Base-by-base conservation (phyloP, 1,140 invertebrate species). In the Plectrocnemia conspersa region DNA sequence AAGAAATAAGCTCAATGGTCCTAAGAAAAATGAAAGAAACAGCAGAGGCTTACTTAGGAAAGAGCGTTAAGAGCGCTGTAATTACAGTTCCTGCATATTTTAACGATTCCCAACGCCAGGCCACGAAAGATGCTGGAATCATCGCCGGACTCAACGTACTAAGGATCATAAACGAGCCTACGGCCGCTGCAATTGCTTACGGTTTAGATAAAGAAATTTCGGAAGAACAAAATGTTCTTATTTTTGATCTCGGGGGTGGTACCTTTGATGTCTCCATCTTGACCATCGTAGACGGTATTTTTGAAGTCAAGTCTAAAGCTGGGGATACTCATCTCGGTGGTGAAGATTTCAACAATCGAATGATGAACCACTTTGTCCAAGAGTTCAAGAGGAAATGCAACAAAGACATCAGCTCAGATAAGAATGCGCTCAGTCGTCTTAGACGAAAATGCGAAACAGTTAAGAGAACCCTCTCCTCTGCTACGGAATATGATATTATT, bases 141-240 rank as follows among this genome's bases (percentile, higher is more conserved):
- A 93, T 93, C 76, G 84, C 90, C 63, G 82, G 83, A 64, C 72
- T 92, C 53, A 91, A 94, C 64, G 88, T 93, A 63, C 77, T 94
- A 63, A 82, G 91, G 76, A 93, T 92, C 64, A 92, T 92, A 67
- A 92, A 92, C 65, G 97, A 99, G 75, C 97, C 97, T 32, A 98
- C 96, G 52, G 97, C 97, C 59, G 97, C 97, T 60, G 97, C 97
- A 64, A 98, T 99, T 78, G 97, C 97, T 36, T 99, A 99, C 73
- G 97, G 97, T 73, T 80, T 99, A 50, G 96, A 99, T 79, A 99
- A 99, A 74, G 98, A 97, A 74, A 91, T 86, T 56, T 79, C 78
- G 46, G 86, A 85, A 64, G 91, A 95, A 76, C 79, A 86, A 38
- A 91, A 91, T 64, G 88, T 91, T 41, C 77, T 92, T 35, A 91